Evolutionary conservation across 2,888 invertebrate species (phyloP).

Genomic region (Rhabditoides inermis): DNA sequence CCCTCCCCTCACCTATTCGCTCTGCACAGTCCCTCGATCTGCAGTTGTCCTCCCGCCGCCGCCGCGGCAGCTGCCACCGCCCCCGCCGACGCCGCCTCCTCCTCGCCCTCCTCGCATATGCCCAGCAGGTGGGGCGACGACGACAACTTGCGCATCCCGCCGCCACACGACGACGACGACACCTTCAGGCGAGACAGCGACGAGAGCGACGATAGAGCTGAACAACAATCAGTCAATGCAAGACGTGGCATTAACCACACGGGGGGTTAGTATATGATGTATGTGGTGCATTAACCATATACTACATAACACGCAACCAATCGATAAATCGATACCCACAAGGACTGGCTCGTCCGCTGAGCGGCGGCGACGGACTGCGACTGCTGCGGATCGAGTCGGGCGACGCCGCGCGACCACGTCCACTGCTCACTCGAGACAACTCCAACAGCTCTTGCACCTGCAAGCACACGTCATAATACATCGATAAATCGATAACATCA

Average conservation of each 20-base stretch:
- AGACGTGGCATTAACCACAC: neutral
- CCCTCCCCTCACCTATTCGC: too few species aligned
- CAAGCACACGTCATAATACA: too few species aligned
- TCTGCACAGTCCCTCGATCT: too few species aligned
- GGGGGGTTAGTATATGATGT: too few species aligned
- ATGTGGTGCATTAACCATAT: too few species aligned
- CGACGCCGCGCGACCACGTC: slow-evolving; percentile 39
- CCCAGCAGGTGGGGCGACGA: slow-evolving; percentile 49
- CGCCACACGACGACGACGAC: slow-evolving; percentile 18
- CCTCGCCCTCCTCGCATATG: slow-evolving; percentile 43
- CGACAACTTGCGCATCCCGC: slow-evolving; percentile 50
- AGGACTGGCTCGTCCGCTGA: slow-evolving; percentile 33
- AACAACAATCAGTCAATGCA: neutral
- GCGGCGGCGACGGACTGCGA: slow-evolving; percentile 43
- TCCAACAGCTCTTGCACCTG: slow-evolving; percentile 51
- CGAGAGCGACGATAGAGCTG: slow-evolving; percentile 22
- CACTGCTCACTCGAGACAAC: slow-evolving; percentile 34
- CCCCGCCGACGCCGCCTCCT: too few species aligned
- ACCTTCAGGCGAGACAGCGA: slow-evolving; percentile 41
- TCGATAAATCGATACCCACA: too few species aligned
- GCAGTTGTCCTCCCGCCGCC: too few species aligned
- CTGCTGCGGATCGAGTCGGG: slow-evolving; percentile 48
- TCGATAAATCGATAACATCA: too few species aligned
- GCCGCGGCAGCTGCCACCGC: too few species aligned
- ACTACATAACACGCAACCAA: too few species aligned